A percentile compares a stretch with the other conserved stretches of the same genome.
Conservation (phyloP, 2,113 vertebrate genomes). For the Peromyscus maniculatus region DNA sequence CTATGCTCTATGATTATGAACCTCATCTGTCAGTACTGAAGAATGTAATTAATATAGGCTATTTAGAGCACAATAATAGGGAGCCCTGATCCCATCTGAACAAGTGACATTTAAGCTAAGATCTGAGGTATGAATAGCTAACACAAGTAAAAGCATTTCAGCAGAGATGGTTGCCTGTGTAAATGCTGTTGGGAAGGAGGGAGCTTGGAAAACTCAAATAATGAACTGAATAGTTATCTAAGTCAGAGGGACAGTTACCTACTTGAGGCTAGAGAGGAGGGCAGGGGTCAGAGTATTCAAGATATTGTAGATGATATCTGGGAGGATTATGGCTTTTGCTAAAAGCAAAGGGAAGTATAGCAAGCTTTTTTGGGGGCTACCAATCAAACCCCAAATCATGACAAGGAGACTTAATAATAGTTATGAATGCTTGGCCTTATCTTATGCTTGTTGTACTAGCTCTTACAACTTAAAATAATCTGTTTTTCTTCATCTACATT, state of each 20-base stretch:
- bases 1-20: constrained; percentile 68
- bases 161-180: background rate
- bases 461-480: background rate
- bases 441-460: background rate
- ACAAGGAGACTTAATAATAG: background rate
- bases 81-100: constrained; percentile 67
- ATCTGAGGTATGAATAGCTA: constrained; percentile 67
- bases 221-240: background rate
- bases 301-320: background rate
- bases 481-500: background rate
- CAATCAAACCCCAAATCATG: background rate
- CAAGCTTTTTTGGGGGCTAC: background rate
- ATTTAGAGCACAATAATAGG: constrained; percentile 66
- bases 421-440: background rate
- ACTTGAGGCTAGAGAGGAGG: constrained; percentile 16
- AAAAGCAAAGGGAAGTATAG: background rate
- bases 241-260: background rate
- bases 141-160: constrained; percentile 34
- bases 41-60: constrained; percentile 72
- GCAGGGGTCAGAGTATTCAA: constrained; percentile 43
- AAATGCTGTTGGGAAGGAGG: constrained; percentile 18
- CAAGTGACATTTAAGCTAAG: constrained; percentile 71
- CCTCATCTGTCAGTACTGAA: constrained; percentile 61
- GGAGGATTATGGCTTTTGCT: background rate
- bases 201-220: constrained; percentile 17